Evolutionary conservation across 1,140 invertebrate genomes (phyloP), one percentile per base, ranked within the genome.

Genomic region (Drosophila kurseongensis): DNA sequence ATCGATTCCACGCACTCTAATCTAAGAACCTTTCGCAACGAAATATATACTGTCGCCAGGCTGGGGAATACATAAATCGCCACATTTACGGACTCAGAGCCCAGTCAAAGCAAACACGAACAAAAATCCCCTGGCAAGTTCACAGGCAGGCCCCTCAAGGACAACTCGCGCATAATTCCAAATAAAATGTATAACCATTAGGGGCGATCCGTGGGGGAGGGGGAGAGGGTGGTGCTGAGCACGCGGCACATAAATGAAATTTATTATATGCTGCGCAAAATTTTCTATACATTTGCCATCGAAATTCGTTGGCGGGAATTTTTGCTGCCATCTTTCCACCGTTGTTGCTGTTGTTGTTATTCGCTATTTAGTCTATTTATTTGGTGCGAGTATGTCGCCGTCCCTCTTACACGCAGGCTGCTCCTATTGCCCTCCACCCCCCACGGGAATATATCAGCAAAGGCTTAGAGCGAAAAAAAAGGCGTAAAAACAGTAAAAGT

Each of bases 211-310:
- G 36, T 50, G 38, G 42, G 45, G 1, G 18, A 12, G 7, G 35
- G 36, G 42, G 7, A 12, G 9, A 44, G n/a, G 14, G 23, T 51
- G 59, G 73, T 47, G 69, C 72, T 66, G 41, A 75, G 47, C 74
- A 76, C 62, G 73, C 73, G 58, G 66, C 74, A 78, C 65, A 78
- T 78, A 78, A 78, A 78, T 78, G 75, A 78, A 78, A 78, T 78
- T 78, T 78, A 78, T 78, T 78, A 78, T 78, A 77, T 77, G 62
- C 63, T 68, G 75, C 75, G 73, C 75, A 76, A 76, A 67, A 69
- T 69, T 35, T 62, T 61, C 75, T 68, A 76, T 76, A 77, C 45
- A 61, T 76, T 77, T 60, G 42, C 55, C 56, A 60, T 76, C 54
- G 59, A 77, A 77, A 57, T 75, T 66, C n/a, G 41, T 59, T 76